These are phyloP conservation scores for Galendromus occidentalis DNA, from an alignment of 1,140 invertebrate species.

Conservation along the genomic window DNA sequence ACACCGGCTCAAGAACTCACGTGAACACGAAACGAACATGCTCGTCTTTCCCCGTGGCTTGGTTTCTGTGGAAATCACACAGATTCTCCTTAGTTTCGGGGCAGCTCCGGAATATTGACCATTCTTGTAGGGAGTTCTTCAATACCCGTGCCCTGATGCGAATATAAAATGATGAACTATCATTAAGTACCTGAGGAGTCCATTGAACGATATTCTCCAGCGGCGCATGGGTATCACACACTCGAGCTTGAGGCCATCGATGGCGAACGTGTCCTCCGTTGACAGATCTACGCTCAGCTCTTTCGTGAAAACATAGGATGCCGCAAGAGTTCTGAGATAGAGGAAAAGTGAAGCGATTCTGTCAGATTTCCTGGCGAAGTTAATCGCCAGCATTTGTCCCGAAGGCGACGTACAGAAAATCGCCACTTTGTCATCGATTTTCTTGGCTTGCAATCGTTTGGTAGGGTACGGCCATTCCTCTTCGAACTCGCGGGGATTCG, in stretches of 20 bases:
- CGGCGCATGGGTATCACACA: background rate
- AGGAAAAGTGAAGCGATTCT: background rate
- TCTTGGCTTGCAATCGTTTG: background rate
- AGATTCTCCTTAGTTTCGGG: too few species aligned
- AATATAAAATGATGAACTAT: too few species aligned
- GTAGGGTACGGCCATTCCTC: background rate
- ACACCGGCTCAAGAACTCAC: background rate
- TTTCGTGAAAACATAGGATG: background rate
- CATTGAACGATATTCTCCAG: constrained; percentile 2
- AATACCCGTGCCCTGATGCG: too few species aligned
- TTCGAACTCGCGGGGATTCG: background rate
- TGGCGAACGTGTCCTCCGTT: background rate
- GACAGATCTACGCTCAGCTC: background rate
- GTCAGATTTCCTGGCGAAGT: background rate
- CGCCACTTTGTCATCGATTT: background rate
- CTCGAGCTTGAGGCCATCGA: background rate
- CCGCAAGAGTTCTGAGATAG: background rate
- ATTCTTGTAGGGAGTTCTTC: too few species aligned
- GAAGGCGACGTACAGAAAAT: background rate
- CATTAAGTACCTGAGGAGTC: background rate
- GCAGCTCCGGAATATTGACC: too few species aligned
- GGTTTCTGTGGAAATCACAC: background rate
- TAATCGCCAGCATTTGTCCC: background rate
- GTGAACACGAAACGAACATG: constrained; percentile 1
- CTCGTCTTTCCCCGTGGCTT: background rate